Evolutionary conservation across 2,888 invertebrate species (phyloP).

Genomic region (Sabellastarte sp.): DNA sequence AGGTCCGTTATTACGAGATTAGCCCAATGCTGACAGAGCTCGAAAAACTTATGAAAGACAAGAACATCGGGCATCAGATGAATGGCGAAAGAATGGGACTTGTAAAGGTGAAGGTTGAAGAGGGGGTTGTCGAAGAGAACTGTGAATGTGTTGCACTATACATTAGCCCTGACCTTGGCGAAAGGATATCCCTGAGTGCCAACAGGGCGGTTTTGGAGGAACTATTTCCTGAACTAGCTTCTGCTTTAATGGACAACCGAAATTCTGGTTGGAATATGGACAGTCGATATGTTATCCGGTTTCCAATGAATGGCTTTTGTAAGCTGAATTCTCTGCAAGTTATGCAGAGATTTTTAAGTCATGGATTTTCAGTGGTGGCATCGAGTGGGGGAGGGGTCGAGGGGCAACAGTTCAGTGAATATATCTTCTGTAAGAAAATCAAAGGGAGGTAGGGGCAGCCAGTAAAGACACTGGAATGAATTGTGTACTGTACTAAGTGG

Average conservation of each 20-base stretch:
- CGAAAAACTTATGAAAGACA: conserved; percentile 32
- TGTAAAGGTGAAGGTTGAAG: conserved; percentile 2
- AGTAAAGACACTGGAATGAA: no score
- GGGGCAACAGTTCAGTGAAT: conserved; percentile 86
- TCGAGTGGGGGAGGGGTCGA: conserved; percentile 85
- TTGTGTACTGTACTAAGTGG: no score
- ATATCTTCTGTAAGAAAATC: conserved; percentile 71
- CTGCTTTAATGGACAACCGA: conserved; percentile 74
- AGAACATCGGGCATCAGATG: conserved; percentile 14
- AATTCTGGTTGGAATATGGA: conserved; percentile 81
- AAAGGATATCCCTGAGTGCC: conserved; percentile 78
- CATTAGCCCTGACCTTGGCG: conserved; percentile 78
- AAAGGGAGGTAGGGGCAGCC: no score
- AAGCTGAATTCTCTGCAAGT: conserved; percentile 87
- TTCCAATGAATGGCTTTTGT: conserved; percentile 84
- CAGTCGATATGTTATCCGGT: conserved; percentile 78
- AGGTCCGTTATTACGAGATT: conserved; percentile 85
- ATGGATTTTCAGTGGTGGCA: conserved; percentile 76
- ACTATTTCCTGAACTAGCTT: conserved; percentile 65
- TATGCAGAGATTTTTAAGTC: conserved; percentile 76
- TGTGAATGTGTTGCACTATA: conserved; percentile 80
- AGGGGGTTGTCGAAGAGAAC: conserved; percentile 6
- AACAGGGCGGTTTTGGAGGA: conserved; percentile 70
- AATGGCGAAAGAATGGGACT: conserved; percentile 6
- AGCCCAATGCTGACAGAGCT: conserved; percentile 61